These are phyloP conservation scores for Laspeyria flexula DNA, from an alignment of 2,888 invertebrate species.

Conservation along the genomic window DNA sequence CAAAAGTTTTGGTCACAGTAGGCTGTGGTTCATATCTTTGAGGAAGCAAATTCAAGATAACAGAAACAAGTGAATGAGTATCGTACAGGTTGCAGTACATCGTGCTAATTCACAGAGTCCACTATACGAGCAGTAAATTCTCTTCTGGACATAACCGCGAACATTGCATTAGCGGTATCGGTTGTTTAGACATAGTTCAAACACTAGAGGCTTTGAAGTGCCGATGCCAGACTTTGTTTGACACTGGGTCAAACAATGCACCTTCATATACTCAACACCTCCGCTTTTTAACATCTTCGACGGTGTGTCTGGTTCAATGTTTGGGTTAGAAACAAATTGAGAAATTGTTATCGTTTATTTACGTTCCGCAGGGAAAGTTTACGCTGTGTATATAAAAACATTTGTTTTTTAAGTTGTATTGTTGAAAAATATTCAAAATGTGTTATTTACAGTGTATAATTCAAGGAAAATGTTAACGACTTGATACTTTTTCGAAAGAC, in stretches of 20 bases:
- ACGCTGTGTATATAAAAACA: conserved; percentile 39
- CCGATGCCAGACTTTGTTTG: conserved; percentile 71
- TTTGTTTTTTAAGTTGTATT: conserved; percentile 31
- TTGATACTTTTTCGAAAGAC: conserved; percentile 14
- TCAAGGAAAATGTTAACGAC: conserved; percentile 6
- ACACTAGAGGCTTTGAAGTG: conserved; percentile 67
- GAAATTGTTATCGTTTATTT: conserved; percentile 62
- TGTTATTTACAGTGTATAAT: neutral
- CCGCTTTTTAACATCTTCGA: conserved; percentile 72
- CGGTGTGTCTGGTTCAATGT: conserved; percentile 61
- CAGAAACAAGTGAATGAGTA: neutral
- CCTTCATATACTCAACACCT: conserved; percentile 74
- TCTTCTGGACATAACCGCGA: conserved; percentile 51
- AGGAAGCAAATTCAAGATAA: neutral
- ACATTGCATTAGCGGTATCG: conserved; percentile 72
- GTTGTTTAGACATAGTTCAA: conserved; percentile 62
- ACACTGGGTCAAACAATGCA: conserved; percentile 72
- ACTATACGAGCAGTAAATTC: conserved; percentile 38
- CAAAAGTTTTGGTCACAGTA: neutral
- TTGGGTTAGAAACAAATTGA: conserved; percentile 64
- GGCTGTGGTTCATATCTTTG: neutral
- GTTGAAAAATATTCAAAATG: conserved; percentile 24
- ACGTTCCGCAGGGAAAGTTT: conserved; percentile 52
- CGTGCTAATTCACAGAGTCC: conserved; percentile 35
- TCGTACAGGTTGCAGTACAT: conserved; percentile 31